Evolutionary conservation across 2,797 vertebrate genomes (phyloP).

Genomic region (Sphenopsis melanotis): DNA sequence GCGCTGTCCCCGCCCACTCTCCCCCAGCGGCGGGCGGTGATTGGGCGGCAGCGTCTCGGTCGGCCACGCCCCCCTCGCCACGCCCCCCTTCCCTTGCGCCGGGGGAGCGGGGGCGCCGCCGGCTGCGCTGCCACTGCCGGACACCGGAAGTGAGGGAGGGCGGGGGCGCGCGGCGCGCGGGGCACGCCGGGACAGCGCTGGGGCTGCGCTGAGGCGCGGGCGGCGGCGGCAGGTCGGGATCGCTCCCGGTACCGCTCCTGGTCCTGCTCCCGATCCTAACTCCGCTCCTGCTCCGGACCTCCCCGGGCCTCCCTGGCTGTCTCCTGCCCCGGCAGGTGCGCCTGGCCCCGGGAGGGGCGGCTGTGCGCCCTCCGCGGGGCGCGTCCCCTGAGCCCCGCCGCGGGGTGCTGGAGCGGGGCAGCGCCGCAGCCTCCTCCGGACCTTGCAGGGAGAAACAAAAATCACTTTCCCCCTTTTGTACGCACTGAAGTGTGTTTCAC

Average conservation of each 20-base stretch:
- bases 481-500: not conserved
- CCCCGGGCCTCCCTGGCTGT: too few relatives aligned
- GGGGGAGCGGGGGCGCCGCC: not conserved
- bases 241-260: not conserved
- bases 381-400: not conserved
- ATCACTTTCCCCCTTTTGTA: accelerated
- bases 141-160: not conserved
- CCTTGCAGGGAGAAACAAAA: accelerated
- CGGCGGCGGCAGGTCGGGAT: accelerated
- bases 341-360: not conserved
- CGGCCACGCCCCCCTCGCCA: not conserved
- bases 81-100: not conserved
- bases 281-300: not conserved
- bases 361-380: not conserved
- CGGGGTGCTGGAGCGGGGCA: not conserved
- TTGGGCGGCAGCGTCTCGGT: not conserved
- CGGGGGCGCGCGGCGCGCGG: not conserved
- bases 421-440: not conserved
- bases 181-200: not conserved
- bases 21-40: not conserved
- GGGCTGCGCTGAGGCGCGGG: not conserved
- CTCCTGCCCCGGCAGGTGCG: not conserved
- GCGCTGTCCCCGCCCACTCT: not conserved
- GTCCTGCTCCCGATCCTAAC: accelerated
- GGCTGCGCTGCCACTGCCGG: not conserved